Base-by-base conservation (phyloP, 1,140 invertebrate species). In the Brachionus manjavacas region DNA sequence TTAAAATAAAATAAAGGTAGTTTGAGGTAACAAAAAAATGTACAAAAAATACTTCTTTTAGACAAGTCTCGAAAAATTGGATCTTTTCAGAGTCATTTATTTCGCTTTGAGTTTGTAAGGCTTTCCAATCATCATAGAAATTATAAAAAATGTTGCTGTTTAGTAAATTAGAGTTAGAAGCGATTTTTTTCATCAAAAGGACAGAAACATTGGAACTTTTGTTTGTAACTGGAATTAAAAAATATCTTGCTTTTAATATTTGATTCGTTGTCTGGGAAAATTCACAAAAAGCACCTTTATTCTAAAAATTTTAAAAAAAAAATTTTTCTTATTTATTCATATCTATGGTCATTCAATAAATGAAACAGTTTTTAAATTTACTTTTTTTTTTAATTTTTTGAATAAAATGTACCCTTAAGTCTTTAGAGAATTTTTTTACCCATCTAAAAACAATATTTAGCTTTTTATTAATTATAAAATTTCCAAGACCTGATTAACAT, bases 161-260 rank as follows among this genome's bases (percentile, higher is more conserved):
- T 12, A 76, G 6, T 12, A 76, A 4, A 23, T 25, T 46, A 6
- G n/a, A 9, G 6, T 49, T 76, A 11, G 72, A 52, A 49, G 72
- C 72, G 1, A 76, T 76, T 76, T 28, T 20, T 76, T 76, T 76
- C 72, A 76, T 49, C n/a, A 76, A 49, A 52, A 76, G 72, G 11
- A 31, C 41, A 49, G 39, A 16, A 8, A 11, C n/a, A 41, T 72
- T 35, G n/a, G 16, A 41, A 72, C 41, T 39, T 20, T 39, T 39
- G 9, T 72, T 41, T 43, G 11, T 72, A 7, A 39, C 16, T 16
- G 68, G 68, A 41, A 41, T 72, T 3, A 72, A 11, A 3, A 72
- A 12, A 41, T 72, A 72, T 39, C 23, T 39, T 39, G 12, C 12
- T 14, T 23, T 76, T 49, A 74, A 76, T 20, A 25, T 49, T 25